These are phyloP conservation scores for Dichetophora obliterata DNA, from an alignment of 2,888 invertebrate genomes.

Conservation along the genomic window DNA sequence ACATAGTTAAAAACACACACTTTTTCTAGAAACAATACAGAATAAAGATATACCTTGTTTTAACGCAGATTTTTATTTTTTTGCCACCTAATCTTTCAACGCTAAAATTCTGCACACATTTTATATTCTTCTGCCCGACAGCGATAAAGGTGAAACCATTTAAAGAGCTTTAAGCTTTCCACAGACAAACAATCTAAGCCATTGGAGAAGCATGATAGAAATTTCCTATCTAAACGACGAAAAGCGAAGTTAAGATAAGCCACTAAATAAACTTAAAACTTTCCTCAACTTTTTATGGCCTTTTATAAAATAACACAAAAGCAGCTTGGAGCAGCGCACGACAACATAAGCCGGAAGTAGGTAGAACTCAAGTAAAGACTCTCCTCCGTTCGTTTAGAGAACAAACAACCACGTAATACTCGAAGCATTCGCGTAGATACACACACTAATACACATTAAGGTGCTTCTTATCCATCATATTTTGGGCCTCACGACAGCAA, in stretches of 20 bases:
- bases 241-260: too few species aligned
- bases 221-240: too few species aligned
- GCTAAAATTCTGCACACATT: background rate
- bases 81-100: background rate
- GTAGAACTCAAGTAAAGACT: too few species aligned
- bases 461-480: background rate
- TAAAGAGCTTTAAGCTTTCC: background rate
- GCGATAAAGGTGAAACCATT: background rate
- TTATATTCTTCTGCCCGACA: background rate
- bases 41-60: too few species aligned
- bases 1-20: too few species aligned
- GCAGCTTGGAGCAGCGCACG: background rate
- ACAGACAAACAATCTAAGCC: background rate
- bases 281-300: slow-evolving; percentile 1
- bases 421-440: too few species aligned
- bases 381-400: too few species aligned
- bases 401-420: too few species aligned
- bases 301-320: background rate
- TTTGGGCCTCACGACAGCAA: background rate
- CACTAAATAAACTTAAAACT: slow-evolving; percentile 1
- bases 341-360: background rate
- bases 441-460: background rate
- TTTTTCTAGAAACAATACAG: too few species aligned
- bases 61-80: too few species aligned
- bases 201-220: background rate